Conservation (phyloP, 2,113 vertebrate genomes). For the Lethenteron camtschaticum region DNA sequence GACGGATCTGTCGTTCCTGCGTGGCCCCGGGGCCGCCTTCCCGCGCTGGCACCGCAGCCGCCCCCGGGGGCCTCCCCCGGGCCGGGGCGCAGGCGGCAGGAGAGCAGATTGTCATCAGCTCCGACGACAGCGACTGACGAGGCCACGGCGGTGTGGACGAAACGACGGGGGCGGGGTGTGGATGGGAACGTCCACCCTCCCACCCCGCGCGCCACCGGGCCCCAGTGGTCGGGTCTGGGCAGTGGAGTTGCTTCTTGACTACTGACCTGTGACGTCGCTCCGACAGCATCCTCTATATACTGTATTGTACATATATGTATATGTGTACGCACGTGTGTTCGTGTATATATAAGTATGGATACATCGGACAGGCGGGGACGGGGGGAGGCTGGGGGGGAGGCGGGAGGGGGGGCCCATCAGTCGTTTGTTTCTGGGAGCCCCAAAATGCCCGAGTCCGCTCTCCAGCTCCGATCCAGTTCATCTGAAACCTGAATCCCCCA, state of each 20-base stretch:
- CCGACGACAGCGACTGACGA: conserved; percentile 2
- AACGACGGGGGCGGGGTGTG: neutral
- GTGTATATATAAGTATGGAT: too few species aligned
- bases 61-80: neutral
- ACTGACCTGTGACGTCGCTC: neutral
- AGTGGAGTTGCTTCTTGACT: neutral
- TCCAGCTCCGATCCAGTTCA: too few species aligned
- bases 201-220: neutral
- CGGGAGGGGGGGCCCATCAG: too few species aligned
- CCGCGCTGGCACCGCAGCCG: neutral
- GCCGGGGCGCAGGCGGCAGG: neutral
- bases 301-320: neutral
- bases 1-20: neutral
- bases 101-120: conserved; percentile 3
- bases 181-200: too few species aligned
- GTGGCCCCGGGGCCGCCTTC: neutral
- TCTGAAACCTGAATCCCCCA: too few species aligned
- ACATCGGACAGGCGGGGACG: too few species aligned
- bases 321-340: too few species aligned
- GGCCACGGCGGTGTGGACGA: neutral
- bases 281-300: neutral
- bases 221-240: neutral
- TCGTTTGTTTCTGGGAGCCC: too few species aligned
- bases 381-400: too few species aligned
- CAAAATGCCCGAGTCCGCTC: too few species aligned